phyloP scores from a whole-genome alignment of 2,797 vertebrate species.

The Pangasius sanitwongsei region DNA sequence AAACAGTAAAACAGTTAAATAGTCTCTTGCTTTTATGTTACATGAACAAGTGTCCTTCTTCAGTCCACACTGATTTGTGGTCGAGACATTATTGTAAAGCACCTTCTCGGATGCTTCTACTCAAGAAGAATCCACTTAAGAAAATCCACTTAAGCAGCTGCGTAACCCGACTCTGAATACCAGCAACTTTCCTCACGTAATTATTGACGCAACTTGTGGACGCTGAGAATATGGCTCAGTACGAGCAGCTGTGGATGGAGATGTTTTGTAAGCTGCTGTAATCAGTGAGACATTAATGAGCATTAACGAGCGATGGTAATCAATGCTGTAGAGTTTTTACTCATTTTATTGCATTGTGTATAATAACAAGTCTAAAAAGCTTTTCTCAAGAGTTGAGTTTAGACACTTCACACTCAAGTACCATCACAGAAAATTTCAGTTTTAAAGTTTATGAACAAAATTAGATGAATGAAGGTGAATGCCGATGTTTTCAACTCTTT shows the following conservation, averaged over 20 bases:
- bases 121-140: neutral
- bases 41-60: neutral
- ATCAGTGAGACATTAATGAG: conserved; percentile 22
- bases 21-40: neutral
- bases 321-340: too few relatives aligned
- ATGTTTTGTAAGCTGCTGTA: conserved; percentile 19
- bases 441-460: neutral
- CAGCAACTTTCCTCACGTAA: neutral
- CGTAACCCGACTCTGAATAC: neutral
- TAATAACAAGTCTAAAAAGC: neutral
- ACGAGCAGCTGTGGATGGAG: neutral
- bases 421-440: neutral
- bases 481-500: neutral
- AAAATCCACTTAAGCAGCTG: neutral
- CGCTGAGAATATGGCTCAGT: neutral
- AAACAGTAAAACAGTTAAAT: too few relatives aligned
- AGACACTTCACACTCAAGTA: neutral
- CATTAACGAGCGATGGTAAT: neutral
- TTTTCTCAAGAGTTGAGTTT: neutral
- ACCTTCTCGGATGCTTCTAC: neutral
- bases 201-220: neutral
- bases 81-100: neutral
- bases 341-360: neutral
- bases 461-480: neutral
- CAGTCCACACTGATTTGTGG: neutral